Percentiles rank a stretch among this genome's conserved stretches.
Evolutionary conservation across 2,113 vertebrate species (phyloP).

Genomic region (Ameiurus melas): DNA sequence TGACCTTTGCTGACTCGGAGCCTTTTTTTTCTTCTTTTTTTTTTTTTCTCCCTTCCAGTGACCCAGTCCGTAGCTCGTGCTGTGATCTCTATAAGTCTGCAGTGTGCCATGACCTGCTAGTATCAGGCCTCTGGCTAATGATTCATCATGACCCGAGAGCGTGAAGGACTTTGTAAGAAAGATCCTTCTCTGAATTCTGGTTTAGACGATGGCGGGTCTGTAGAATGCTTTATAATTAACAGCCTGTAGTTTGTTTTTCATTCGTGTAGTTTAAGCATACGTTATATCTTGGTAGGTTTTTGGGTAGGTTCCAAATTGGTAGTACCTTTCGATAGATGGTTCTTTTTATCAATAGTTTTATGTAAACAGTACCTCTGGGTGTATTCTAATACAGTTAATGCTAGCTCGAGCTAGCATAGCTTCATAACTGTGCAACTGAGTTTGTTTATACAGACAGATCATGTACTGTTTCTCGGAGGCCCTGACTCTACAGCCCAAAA

Average conservation of each 20-base stretch:
- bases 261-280: no score
- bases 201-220: neutral
- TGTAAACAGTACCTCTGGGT: neutral
- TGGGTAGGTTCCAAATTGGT: neutral
- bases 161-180: constrained; percentile 24
- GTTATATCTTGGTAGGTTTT: no score
- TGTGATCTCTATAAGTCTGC: neutral
- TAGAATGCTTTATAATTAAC: neutral
- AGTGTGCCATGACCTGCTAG: neutral
- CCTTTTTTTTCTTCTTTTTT: neutral
- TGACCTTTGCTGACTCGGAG: neutral
- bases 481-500: neutral
- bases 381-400: neutral
- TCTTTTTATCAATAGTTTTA: neutral
- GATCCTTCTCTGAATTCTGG: neutral
- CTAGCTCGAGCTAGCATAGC: neutral
- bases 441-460: neutral
- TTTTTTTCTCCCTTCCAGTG: neutral
- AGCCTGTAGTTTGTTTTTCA: neutral
- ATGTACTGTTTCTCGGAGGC: neutral
- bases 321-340: neutral
- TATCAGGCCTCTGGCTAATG: constrained; percentile 46
- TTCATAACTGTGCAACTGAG: neutral
- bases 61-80: neutral
- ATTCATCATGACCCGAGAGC: constrained; percentile 38